Conservation (phyloP, 2,888 invertebrate genomes). For the Microplitis manilae region DNA sequence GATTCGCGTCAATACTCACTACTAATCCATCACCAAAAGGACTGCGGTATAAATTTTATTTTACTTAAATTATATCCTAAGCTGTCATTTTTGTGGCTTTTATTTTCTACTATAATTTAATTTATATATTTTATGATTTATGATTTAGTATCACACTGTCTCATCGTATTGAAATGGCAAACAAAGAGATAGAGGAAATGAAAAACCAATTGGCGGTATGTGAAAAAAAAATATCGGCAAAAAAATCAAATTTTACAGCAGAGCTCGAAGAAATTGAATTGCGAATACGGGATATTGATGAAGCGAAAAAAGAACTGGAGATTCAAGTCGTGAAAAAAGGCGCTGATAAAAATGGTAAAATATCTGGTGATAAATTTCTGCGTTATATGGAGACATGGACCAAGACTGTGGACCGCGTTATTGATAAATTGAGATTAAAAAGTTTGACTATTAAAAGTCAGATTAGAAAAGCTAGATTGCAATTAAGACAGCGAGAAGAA, state of each 20-base stretch:
- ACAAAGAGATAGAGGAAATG: constrained; percentile 73
- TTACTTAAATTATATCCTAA: neutral
- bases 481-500: constrained; percentile 75
- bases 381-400: constrained; percentile 77
- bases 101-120: neutral
- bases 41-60: constrained; percentile 40
- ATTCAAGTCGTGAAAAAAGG: constrained; percentile 74
- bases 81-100: neutral
- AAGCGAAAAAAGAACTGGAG: constrained; percentile 73
- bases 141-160: constrained; percentile 72
- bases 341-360: constrained; percentile 77
- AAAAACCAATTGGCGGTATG: constrained; percentile 52
- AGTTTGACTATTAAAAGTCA: constrained; percentile 75
- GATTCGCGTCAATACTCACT: constrained; percentile 36
- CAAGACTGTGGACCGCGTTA: constrained; percentile 73
- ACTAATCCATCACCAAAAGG: constrained; percentile 32
- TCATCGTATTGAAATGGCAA: constrained; percentile 74
- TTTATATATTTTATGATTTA: constrained; percentile 4
- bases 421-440: constrained; percentile 76
- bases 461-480: constrained; percentile 74
- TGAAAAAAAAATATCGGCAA: constrained; percentile 67
- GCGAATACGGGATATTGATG: constrained; percentile 73
- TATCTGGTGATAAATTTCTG: constrained; percentile 76
- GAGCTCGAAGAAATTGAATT: constrained; percentile 75
- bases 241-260: constrained; percentile 72